phyloP scores from a whole-genome alignment of 2,888 invertebrate species.

The Oxycera nigricornis region DNA sequence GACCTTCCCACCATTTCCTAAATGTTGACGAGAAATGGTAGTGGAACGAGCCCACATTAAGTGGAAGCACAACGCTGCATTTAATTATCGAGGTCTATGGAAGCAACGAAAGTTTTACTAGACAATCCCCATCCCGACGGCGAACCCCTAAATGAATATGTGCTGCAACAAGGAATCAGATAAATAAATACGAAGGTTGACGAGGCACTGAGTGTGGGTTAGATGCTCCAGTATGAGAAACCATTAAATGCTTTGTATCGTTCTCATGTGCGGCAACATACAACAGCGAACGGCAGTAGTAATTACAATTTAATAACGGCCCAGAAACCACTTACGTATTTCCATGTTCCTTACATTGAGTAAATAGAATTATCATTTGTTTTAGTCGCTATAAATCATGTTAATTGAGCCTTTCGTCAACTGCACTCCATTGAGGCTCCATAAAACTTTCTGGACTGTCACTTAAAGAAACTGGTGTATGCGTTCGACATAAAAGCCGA shows the following conservation, averaged over 20 bases:
- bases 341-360: background rate
- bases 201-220: background rate
- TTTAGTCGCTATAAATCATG: slow-evolving; percentile 30
- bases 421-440: too few species aligned
- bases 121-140: too few species aligned
- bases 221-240: background rate
- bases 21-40: background rate
- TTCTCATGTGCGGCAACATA: background rate
- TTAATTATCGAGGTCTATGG: slow-evolving; percentile 22
- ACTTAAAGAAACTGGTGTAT: too few species aligned
- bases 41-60: slow-evolving; percentile 26
- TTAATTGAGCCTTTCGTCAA: slow-evolving; percentile 33
- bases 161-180: slow-evolving; percentile 32
- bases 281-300: background rate
- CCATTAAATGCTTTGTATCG: slow-evolving; percentile 23
- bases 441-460: too few species aligned
- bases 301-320: slow-evolving; percentile 37
- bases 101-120: background rate
- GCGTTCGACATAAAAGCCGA: too few species aligned
- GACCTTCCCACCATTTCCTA: background rate
- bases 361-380: slow-evolving; percentile 3
- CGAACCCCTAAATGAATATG: slow-evolving; percentile 25
- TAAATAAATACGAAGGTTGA: slow-evolving; percentile 24
- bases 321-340: slow-evolving; percentile 22
- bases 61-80: slow-evolving; percentile 30